These are phyloP conservation scores for Rhyzopertha dominica DNA, from an alignment of 1,140 invertebrate genomes.

Conservation along the genomic window DNA sequence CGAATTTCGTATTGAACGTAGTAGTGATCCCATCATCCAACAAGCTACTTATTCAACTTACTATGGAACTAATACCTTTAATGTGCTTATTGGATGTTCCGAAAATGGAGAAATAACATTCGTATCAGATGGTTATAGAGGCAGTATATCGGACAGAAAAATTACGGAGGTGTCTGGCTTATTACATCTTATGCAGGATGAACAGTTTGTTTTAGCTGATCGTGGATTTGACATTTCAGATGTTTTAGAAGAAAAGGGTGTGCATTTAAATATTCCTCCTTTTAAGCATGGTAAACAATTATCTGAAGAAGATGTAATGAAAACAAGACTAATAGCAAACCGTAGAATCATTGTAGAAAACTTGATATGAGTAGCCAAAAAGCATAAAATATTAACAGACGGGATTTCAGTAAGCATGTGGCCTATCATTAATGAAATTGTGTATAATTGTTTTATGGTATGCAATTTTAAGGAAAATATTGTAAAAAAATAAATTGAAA, in stretches of 20 bases:
- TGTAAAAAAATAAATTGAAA: too few species aligned
- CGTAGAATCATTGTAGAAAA: conserved; percentile 10
- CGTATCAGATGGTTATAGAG: conserved; percentile 10
- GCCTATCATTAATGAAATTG: too few species aligned
- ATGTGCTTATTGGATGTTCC: conserved; percentile 3
- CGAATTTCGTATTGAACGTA: background rate
- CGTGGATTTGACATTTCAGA: conserved; percentile 10
- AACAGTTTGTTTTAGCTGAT: conserved; percentile 11
- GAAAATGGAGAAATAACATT: background rate
- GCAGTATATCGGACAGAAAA: conserved; percentile 7
- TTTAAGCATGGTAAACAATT: conserved; percentile 1
- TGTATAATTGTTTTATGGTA: too few species aligned
- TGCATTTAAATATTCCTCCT: conserved; percentile 7
- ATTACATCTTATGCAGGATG: conserved; percentile 5
- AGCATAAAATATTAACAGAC: conserved; percentile 6
- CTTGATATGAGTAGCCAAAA: conserved; percentile 1
- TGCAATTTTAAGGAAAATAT: too few species aligned
- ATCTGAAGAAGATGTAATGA: background rate
- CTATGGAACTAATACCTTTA: conserved; percentile 13
- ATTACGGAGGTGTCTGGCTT: conserved; percentile 5
- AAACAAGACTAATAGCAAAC: conserved; percentile 10
- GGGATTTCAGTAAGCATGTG: too few species aligned
- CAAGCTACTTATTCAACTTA: conserved; percentile 11
- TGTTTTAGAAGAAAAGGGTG: background rate
- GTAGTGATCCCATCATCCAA: background rate